A percentile compares a stretch with the other conserved stretches of the same genome.
These are phyloP conservation scores for Tipula lateralis DNA, from an alignment of 2,888 invertebrate species.

Conservation along the genomic window DNA sequence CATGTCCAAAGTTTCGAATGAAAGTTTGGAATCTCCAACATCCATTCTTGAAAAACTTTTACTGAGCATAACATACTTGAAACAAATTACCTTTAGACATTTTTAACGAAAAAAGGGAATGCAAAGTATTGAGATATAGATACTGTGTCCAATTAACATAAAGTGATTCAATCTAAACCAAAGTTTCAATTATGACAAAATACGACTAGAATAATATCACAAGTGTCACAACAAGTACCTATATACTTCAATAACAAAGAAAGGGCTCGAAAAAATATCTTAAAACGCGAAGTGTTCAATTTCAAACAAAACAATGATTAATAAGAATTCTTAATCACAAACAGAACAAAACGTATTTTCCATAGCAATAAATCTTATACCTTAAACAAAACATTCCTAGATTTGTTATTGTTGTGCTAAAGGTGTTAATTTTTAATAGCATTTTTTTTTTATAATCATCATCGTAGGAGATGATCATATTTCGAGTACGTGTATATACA, in stretches of 20 bases:
- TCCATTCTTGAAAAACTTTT: too few species aligned
- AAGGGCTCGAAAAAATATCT: not conserved
- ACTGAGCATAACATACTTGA: too few species aligned
- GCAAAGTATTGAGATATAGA: too few species aligned
- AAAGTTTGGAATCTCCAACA: too few species aligned
- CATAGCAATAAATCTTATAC: not conserved
- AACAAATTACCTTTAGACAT: too few species aligned
- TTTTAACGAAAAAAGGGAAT: too few species aligned
- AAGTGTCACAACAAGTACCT: too few species aligned
- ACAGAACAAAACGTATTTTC: not conserved
- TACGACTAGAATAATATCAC: too few species aligned
- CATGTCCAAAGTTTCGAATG: not conserved
- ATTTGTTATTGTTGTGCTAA: not conserved
- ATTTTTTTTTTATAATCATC: not conserved
- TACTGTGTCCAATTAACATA: too few species aligned
- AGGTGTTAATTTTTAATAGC: not conserved
- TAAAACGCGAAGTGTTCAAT: not conserved
- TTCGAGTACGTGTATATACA: not conserved
- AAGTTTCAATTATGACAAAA: too few species aligned
- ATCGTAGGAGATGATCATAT: not conserved
- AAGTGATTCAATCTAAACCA: too few species aligned
- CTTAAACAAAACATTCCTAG: not conserved
- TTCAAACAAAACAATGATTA: slow-evolving; percentile 13
- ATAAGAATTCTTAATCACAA: not conserved
- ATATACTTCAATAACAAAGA: too few species aligned